Evolutionary conservation across 2,888 invertebrate species (phyloP), one percentile per base, ranked within the genome.

Genomic region (Desoria tigrina): DNA sequence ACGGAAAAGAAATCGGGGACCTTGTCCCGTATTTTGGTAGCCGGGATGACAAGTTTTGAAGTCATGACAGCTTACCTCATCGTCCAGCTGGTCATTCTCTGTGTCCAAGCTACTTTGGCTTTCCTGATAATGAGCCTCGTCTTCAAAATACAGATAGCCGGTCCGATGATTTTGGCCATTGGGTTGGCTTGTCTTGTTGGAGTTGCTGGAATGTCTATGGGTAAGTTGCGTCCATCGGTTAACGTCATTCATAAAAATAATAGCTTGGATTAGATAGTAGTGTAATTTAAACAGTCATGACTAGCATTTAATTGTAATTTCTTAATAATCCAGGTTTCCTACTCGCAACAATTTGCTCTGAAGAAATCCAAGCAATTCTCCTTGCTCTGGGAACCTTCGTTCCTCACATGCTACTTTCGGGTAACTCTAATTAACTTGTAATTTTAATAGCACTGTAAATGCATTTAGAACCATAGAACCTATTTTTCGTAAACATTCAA

Each of bases 171-270:
- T 59, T 88, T 88, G 82, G 93, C 95, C 21, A 84, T 95, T 70
- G 83, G 90, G 72, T 82, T 95, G 28, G 92, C 94, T 1, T 84
- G 95, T 74, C 83, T 95, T 71, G 94, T 94, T 81, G 94, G 92
- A 0, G 85, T 94, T 39, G 93, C 94, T 80, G 96, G 95, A 75
- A 96, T 96, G 95, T 92, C 93, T 79, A 92, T 94, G 82, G 95
- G 95, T 90, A 82, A 82, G 83, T 78, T 24, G n/a, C n/a, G n/a
- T n/a, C n/a, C n/a, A n/a, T n/a, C n/a, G n/a, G n/a, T 65, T 24
- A 18, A 53, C 39, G 28, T 23, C 21, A 60, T 37, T 54, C 11
- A 54, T 28, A 14, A 39, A 9, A 14, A 14, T 11, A 9, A 39
- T 39, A 39, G 16, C 9, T 39, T 14, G 11, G 39, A 9, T 39